A percentile compares a stretch with the other conserved stretches of the same genome.
phyloP scores from a whole-genome alignment of 1,140 invertebrate genomes.

The Pseudomyrmex cubaensis region DNA sequence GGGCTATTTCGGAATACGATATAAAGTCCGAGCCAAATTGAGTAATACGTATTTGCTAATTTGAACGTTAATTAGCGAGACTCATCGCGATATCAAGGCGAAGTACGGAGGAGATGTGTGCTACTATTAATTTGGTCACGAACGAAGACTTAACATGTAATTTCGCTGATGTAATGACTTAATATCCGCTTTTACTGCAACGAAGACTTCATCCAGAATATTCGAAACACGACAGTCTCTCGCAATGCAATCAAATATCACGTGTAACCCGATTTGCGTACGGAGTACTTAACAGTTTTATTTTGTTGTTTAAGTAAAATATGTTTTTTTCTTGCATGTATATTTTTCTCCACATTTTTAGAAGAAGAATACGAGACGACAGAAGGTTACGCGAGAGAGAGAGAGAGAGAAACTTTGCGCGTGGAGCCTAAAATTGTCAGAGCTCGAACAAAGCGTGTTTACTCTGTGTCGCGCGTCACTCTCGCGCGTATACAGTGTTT shows the following conservation, averaged over 20 bases:
- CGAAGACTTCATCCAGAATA: neutral
- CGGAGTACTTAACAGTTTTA: neutral
- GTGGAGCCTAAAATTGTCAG: neutral
- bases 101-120: neutral
- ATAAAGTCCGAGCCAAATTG: neutral
- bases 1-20: no score
- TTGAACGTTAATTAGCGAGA: slow-evolving; percentile 1
- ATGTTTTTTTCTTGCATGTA: no score
- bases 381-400: neutral
- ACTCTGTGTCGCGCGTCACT: neutral
- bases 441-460: slow-evolving; percentile 13
- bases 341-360: neutral
- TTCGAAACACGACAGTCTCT: neutral
- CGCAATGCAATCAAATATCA: neutral
- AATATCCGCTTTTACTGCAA: slow-evolving; percentile 3
- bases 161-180: slow-evolving; percentile 4
- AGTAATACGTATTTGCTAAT: neutral
- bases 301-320: neutral
- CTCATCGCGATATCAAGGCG: neutral
- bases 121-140: slow-evolving; percentile 28
- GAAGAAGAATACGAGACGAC: neutral
- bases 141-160: slow-evolving; percentile 13
- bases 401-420: neutral
- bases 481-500: neutral
- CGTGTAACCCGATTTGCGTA: neutral